Percentiles rank a stretch among this genome's conserved stretches.
phyloP scores from a whole-genome alignment of 2,888 invertebrate species.

The Mechanitis messenoides region DNA sequence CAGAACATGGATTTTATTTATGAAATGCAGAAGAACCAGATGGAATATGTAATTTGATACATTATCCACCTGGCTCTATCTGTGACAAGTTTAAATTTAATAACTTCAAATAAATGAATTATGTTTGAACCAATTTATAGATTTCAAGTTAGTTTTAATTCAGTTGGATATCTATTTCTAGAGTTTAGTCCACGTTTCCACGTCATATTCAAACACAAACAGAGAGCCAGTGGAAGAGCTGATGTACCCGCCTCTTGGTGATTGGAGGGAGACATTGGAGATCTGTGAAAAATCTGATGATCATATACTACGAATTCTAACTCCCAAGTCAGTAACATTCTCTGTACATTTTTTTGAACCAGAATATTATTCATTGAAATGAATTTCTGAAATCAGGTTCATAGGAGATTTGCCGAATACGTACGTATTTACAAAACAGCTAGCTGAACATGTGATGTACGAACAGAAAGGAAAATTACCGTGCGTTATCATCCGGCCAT shows the following conservation, averaged over 20 bases:
- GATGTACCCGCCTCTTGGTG: constrained; percentile 81
- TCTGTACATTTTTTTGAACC: too few species aligned
- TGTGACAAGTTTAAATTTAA: too few species aligned
- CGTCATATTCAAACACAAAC: constrained; percentile 90
- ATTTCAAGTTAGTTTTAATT: too few species aligned
- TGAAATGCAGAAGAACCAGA: too few species aligned
- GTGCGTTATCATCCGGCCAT: constrained; percentile 88
- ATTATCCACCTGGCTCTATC: too few species aligned
- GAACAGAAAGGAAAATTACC: constrained; percentile 83
- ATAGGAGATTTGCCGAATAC: constrained; percentile 89
- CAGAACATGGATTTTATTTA: too few species aligned
- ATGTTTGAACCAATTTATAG: too few species aligned
- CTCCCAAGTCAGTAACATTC: constrained; percentile 74
- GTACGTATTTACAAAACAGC: constrained; percentile 92
- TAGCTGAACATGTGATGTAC: constrained; percentile 88
- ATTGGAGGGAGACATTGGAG: constrained; percentile 81
- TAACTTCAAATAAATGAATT: too few species aligned
- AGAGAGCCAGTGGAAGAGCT: constrained; percentile 83
- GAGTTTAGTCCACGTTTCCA: constrained; percentile 86
- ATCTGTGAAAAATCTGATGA: constrained; percentile 79
- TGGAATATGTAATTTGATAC: too few species aligned
- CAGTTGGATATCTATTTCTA: constrained; percentile 6
- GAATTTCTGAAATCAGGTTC: constrained; percentile 54
- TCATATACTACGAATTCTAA: constrained; percentile 71
- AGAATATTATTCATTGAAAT: too few species aligned